phyloP scores from a whole-genome alignment of 2,113 vertebrate genomes.

The Myrmecobius fasciatus region DNA sequence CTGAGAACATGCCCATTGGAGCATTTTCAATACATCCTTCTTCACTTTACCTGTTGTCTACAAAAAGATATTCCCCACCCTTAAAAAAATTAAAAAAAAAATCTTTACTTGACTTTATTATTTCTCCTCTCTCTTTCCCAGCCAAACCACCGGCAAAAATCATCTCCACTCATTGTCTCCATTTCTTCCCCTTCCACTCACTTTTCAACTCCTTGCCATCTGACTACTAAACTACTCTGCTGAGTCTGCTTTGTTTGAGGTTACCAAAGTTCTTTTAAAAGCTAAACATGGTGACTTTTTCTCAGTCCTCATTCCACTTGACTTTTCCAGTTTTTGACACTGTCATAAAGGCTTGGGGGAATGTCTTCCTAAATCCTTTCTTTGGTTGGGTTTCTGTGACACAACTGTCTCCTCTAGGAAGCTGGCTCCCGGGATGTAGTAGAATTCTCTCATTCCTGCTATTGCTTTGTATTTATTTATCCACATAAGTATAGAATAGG shows the following conservation, averaged over 20 bases:
- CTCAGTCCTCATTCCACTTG: background rate
- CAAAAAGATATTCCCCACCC: background rate
- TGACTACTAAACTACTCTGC: background rate
- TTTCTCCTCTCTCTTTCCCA: too few relatives aligned
- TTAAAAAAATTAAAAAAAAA: background rate
- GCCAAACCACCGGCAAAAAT: background rate
- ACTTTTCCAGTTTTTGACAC: background rate
- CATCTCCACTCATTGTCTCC: background rate
- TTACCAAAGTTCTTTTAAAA: background rate
- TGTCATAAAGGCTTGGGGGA: background rate
- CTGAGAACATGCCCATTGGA: background rate
- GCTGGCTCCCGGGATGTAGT: background rate
- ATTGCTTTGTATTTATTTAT: background rate
- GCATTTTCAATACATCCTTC: background rate
- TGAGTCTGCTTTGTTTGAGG: background rate
- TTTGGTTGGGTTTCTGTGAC: background rate
- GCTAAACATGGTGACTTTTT: background rate
- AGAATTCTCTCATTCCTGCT: background rate
- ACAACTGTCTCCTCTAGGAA: background rate
- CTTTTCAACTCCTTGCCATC: background rate
- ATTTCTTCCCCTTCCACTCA: background rate
- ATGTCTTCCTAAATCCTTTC: background rate
- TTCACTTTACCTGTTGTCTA: background rate
- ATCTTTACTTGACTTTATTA: background rate
- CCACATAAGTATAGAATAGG: background rate